Evolutionary conservation across 2,797 vertebrate species (phyloP).

Genomic region (Pseudopleuronectes americanus): DNA sequence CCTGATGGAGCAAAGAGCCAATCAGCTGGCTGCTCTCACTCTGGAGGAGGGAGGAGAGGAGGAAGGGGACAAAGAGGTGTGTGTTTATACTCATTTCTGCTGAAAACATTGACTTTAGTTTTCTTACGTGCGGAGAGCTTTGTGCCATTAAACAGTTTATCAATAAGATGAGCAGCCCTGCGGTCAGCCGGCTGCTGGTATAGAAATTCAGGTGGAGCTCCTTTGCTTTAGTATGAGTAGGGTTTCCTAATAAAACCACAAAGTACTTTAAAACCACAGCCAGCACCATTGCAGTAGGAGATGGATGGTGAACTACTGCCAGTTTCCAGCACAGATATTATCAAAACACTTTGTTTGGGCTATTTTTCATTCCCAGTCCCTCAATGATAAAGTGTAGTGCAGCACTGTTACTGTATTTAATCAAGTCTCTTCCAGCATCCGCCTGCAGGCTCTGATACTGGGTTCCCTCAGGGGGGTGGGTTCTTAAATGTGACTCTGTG

Average conservation of each 20-base stretch:
- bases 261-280: slow-evolving; percentile 9
- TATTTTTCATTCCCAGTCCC: slow-evolving; percentile 20
- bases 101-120: background rate
- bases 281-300: background rate
- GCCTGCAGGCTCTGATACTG: slow-evolving; percentile 11
- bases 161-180: slow-evolving; percentile 7
- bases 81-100: slow-evolving; percentile 19
- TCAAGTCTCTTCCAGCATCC: slow-evolving; percentile 1
- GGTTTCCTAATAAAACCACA: background rate
- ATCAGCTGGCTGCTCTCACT: slow-evolving; percentile 94
- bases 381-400: slow-evolving; percentile 8
- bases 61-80: slow-evolving; percentile 92
- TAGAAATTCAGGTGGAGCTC: slow-evolving; percentile 1
- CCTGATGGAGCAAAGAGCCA: slow-evolving; percentile 98
- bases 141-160: background rate
- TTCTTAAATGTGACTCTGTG: background rate
- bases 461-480: background rate
- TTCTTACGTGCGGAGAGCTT: slow-evolving; percentile 10
- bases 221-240: background rate
- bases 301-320: slow-evolving; percentile 11
- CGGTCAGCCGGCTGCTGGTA: slow-evolving; percentile 19
- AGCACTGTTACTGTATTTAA: slow-evolving; percentile 17
- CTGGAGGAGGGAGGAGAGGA: slow-evolving; percentile 93
- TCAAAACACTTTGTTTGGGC: slow-evolving; percentile 34
- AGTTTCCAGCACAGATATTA: slow-evolving; percentile 29